A percentile compares a stretch with the other conserved stretches of the same genome.
phyloP scores from a whole-genome alignment of 2,888 invertebrate species.

The Heliconius sara region DNA sequence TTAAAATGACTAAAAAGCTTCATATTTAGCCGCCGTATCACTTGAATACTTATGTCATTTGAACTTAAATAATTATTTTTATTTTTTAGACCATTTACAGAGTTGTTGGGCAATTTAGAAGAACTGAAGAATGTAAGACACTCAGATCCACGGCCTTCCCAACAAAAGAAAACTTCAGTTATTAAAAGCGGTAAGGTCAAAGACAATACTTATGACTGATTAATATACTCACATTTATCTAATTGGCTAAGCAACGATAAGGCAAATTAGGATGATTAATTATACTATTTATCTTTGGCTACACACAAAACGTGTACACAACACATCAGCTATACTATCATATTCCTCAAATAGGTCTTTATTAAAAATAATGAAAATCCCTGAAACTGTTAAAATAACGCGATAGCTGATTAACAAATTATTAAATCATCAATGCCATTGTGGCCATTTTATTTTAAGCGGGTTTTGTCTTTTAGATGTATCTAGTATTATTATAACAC shows the following conservation, averaged over 20 bases:
- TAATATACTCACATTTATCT: constrained; percentile 8
- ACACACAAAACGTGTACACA: neutral
- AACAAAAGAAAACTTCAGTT: constrained; percentile 69
- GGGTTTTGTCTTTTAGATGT: neutral
- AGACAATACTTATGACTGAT: constrained; percentile 29
- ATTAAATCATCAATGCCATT: neutral
- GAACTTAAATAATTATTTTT: neutral
- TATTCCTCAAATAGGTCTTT: neutral
- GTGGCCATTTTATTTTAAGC: neutral
- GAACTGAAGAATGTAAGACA: constrained; percentile 82
- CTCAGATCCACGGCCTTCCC: constrained; percentile 67
- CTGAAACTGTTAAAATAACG: neutral
- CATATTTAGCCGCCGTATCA: too few species aligned
- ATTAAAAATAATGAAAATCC: neutral
- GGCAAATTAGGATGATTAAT: constrained; percentile 1
- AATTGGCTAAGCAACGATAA: constrained; percentile 14
- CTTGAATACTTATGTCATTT: neutral
- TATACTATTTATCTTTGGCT: neutral
- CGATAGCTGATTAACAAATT: neutral
- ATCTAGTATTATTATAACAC: neutral
- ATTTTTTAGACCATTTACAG: constrained; percentile 87
- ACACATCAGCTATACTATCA: neutral
- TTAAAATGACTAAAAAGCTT: neutral
- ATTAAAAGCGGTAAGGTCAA: constrained; percentile 69
- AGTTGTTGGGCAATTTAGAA: constrained; percentile 91